phyloP scores from a whole-genome alignment of 2,888 invertebrate genomes.

The Gortyna flavago region DNA sequence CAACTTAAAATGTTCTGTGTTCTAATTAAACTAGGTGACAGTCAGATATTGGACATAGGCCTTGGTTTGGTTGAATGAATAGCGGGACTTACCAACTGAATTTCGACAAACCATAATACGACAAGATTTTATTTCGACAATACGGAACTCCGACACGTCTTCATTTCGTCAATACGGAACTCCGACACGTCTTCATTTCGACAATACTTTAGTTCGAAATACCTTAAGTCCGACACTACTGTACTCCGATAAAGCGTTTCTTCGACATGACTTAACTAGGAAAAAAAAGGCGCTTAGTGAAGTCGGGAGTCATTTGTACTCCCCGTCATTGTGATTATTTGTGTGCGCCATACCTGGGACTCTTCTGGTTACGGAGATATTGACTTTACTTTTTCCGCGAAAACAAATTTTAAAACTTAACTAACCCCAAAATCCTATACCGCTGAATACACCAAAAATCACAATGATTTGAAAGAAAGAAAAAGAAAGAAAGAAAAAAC shows the following conservation, averaged over 20 bases:
- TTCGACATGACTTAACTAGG: too few relatives aligned
- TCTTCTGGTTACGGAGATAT: not conserved
- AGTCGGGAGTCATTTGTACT: not conserved
- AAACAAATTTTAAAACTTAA: not conserved
- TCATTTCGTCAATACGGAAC: too few relatives aligned
- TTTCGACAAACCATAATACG: too few relatives aligned
- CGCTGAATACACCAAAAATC: not conserved
- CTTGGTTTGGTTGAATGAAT: not conserved
- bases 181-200: too few relatives aligned
- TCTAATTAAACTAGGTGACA: conserved; percentile 21
- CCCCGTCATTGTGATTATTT: not conserved
- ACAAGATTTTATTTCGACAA: too few relatives aligned
- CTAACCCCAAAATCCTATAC: not conserved
- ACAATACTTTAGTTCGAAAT: too few relatives aligned
- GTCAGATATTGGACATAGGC: not conserved
- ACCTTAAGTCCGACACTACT: too few relatives aligned
- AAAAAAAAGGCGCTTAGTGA: not conserved
- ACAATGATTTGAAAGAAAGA: not conserved
- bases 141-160: too few relatives aligned
- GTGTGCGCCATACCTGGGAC: not conserved
- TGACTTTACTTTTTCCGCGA: not conserved
- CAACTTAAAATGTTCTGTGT: not conserved
- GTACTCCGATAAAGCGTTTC: too few relatives aligned
- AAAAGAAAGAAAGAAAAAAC: too few relatives aligned
- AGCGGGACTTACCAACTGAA: too few relatives aligned